phyloP scores from a whole-genome alignment of 2,888 invertebrate species.

The Neelides folsomi region DNA sequence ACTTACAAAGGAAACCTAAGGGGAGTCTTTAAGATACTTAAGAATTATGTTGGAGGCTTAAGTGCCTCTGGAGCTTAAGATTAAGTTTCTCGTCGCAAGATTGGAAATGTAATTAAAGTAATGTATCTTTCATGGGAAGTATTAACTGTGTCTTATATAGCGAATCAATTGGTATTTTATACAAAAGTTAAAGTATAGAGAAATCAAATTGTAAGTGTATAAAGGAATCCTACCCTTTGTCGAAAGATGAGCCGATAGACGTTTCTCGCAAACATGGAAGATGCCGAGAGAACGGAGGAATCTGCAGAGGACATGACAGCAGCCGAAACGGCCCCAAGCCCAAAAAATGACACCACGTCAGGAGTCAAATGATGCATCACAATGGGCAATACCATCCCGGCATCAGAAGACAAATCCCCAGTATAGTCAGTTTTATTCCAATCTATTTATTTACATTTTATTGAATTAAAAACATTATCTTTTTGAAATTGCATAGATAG shows the following conservation, averaged over 20 bases:
- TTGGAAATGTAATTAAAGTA: too few relatives aligned
- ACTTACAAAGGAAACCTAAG: too few relatives aligned
- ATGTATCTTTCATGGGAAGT: too few relatives aligned
- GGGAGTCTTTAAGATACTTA: too few relatives aligned
- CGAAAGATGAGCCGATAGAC: constrained; percentile 53
- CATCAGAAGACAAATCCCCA: constrained; percentile 36
- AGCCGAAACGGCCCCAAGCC: constrained; percentile 57
- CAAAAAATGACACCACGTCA: constrained; percentile 49
- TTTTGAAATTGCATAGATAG: too few relatives aligned
- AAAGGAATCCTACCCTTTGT: constrained; percentile 43
- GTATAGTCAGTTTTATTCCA: constrained; percentile 42
- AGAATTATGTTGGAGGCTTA: too few relatives aligned
- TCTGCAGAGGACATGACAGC: constrained; percentile 67
- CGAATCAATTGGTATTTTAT: too few relatives aligned
- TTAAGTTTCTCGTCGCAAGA: too few relatives aligned
- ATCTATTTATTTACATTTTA: constrained; percentile 12
- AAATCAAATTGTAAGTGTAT: too few relatives aligned
- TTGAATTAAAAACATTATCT: not conserved
- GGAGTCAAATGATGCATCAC: constrained; percentile 48
- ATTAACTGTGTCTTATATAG: too few relatives aligned
- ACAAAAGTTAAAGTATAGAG: too few relatives aligned
- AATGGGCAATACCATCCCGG: constrained; percentile 50
- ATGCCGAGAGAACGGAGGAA: constrained; percentile 55
- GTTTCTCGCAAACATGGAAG: constrained; percentile 59
- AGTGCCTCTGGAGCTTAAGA: too few relatives aligned